These are phyloP conservation scores for Chromis chromis DNA, from an alignment of 2,797 vertebrate species.

Conservation along the genomic window DNA sequence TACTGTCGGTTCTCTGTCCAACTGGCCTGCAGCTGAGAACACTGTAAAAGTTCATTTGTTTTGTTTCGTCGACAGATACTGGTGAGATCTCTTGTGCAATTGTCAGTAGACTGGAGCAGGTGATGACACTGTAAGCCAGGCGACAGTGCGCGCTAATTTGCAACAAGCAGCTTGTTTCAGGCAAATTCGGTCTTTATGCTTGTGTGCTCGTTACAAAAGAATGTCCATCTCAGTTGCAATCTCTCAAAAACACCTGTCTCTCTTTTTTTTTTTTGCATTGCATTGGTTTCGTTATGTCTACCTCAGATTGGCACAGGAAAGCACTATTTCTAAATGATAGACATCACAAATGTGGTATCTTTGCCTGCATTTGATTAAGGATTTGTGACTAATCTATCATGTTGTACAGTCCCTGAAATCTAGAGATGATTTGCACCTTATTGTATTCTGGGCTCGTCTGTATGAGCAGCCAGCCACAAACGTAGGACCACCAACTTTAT, in stretches of 20 bases:
- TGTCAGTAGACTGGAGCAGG: constrained; percentile 59
- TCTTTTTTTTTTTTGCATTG: constrained; percentile 30
- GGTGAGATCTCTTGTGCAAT: constrained; percentile 61
- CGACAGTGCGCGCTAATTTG: constrained; percentile 31
- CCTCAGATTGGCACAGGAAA: constrained; percentile 80
- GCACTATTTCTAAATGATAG: constrained; percentile 68
- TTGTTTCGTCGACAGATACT: constrained; percentile 55
- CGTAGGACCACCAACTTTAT: constrained; percentile 58
- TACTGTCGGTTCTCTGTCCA: constrained; percentile 40
- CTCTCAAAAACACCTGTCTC: constrained; percentile 28
- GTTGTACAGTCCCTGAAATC: constrained; percentile 59
- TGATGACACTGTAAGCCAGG: constrained; percentile 50
- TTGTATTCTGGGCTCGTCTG: constrained; percentile 51
- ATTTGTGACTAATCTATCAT: constrained; percentile 42
- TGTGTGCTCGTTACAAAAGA: constrained; percentile 34
- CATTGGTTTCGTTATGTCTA: constrained; percentile 77
- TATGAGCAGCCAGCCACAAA: constrained; percentile 53
- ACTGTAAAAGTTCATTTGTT: constrained; percentile 54
- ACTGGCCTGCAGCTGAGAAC: constrained; percentile 48
- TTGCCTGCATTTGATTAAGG: constrained; percentile 43
- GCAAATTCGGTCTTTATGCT: constrained; percentile 36
- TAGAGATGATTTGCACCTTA: constrained; percentile 73
- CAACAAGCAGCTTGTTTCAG: constrained; percentile 44
- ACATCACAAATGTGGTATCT: constrained; percentile 45
- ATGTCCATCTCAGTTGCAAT: constrained; percentile 57